Evolutionary conservation across 2,888 invertebrate genomes (phyloP).

Genomic region (Eilema griseolum): DNA sequence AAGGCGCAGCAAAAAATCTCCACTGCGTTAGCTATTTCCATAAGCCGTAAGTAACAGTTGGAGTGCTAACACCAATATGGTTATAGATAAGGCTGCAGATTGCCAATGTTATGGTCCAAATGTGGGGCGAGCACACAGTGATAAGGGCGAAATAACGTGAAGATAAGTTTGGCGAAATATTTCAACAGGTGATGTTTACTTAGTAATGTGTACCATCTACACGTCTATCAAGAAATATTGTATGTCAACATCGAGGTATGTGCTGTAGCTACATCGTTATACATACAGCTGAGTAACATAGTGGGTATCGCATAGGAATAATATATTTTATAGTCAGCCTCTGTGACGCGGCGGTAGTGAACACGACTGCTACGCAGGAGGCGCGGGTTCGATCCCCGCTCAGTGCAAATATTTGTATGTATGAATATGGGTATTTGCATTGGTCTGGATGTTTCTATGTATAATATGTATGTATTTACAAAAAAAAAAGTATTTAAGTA

Average conservation of each 20-base stretch:
- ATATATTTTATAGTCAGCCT: too few species aligned
- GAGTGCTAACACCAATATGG: slow-evolving; percentile 45
- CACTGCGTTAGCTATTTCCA: slow-evolving; percentile 27
- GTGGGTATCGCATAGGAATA: background rate
- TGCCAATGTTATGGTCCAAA: slow-evolving; percentile 54
- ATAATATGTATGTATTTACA: too few species aligned
- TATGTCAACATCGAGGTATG: background rate
- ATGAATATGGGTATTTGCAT: too few species aligned
- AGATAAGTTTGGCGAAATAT: slow-evolving; percentile 52
- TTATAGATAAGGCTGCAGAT: slow-evolving; percentile 53
- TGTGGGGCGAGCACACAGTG: slow-evolving; percentile 57
- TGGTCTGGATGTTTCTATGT: too few species aligned
- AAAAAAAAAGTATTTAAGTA: too few species aligned
- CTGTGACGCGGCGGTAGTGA: too few species aligned
- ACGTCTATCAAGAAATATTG: background rate
- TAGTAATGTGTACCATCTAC: background rate
- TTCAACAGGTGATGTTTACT: slow-evolving; percentile 38
- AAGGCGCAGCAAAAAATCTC: slow-evolving; percentile 20
- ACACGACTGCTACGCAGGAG: too few species aligned
- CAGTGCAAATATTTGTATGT: too few species aligned
- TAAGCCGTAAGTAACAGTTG: slow-evolving; percentile 30
- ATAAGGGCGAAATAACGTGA: slow-evolving; percentile 52
- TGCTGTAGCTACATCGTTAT: background rate
- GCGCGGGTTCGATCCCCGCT: too few species aligned
- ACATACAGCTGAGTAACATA: background rate